Conservation (phyloP, 2,797 vertebrate species). For the Micropoecilia bifurca region DNA sequence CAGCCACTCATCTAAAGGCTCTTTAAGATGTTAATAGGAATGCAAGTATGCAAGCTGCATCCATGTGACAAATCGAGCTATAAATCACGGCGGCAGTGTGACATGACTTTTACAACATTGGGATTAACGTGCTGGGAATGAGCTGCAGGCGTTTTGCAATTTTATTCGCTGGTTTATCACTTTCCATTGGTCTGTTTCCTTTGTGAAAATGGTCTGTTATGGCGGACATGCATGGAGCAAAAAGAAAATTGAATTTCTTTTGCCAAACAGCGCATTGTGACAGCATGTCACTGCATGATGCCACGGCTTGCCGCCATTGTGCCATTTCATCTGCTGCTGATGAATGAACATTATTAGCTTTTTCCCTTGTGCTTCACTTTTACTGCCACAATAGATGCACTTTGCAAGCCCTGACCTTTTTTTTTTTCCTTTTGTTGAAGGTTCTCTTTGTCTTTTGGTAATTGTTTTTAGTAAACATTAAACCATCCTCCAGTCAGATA, state of each 20-base stretch:
- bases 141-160: constrained; percentile 36
- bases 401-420: constrained; percentile 59
- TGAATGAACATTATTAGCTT: constrained; percentile 63
- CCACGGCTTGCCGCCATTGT: constrained; percentile 57
- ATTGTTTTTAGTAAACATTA: constrained; percentile 70
- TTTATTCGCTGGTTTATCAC: constrained; percentile 62
- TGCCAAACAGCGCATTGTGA: constrained; percentile 67
- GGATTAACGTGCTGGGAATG: constrained; percentile 54
- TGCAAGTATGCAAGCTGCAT: constrained; percentile 61
- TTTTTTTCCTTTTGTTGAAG: constrained; percentile 47
- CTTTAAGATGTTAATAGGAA: constrained; percentile 73
- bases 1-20: constrained; percentile 64
- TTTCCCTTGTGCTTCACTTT: constrained; percentile 51
- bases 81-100: constrained; percentile 68
- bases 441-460: constrained; percentile 69
- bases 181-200: constrained; percentile 57
- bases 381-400: constrained; percentile 58
- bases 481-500: constrained; percentile 55
- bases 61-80: constrained; percentile 67
- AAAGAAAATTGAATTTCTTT: constrained; percentile 69
- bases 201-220: constrained; percentile 51
- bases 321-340: constrained; percentile 68
- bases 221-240: constrained; percentile 49
- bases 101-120: constrained; percentile 56
- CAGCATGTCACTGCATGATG: constrained; percentile 53